A percentile compares a stretch with the other conserved stretches of the same genome.
phyloP scores from a whole-genome alignment of 92 coral and sea anemone genomes.

The Blastomussa wellsi region DNA sequence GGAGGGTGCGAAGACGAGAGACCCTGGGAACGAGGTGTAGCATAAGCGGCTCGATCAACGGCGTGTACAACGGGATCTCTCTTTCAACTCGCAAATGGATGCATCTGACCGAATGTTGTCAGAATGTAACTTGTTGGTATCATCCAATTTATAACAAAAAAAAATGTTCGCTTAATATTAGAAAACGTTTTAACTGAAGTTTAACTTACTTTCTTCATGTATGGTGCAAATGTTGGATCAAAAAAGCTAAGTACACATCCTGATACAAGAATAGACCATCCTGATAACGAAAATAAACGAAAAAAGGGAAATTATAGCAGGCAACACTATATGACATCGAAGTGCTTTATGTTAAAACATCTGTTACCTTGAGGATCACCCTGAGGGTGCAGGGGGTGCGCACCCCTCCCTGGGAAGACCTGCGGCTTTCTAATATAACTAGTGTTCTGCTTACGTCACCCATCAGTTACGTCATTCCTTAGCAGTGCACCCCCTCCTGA shows the following conservation, averaged over 20 bases:
- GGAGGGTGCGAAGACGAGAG: too few species aligned
- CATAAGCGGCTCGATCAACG: too few species aligned
- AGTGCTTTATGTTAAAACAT: background rate
- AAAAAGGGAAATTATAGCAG: background rate
- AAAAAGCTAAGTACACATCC: slow-evolving; percentile 79
- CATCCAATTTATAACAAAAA: background rate
- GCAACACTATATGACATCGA: background rate
- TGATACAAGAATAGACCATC: slow-evolving; percentile 65
- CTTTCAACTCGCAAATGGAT: too few species aligned
- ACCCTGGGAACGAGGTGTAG: too few species aligned
- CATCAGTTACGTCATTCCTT: too few species aligned
- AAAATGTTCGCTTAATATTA: background rate
- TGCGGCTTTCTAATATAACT: too few species aligned
- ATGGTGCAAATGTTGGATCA: slow-evolving; percentile 93
- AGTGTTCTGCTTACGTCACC: too few species aligned
- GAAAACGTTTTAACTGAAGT: background rate
- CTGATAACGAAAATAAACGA: slow-evolving; percentile 18
- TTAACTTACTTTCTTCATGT: slow-evolving; percentile 64
- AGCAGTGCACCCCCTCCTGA: too few species aligned
- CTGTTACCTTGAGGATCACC: background rate
- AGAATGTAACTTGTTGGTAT: background rate
- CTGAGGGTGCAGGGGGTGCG: too few species aligned
- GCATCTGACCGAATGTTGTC: background rate
- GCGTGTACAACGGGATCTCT: too few species aligned
- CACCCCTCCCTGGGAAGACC: too few species aligned